A percentile compares a stretch with the other conserved stretches of the same genome.
Evolutionary conservation across 2,113 vertebrate genomes (phyloP).

Genomic region (Donacobius atricapilla): DNA sequence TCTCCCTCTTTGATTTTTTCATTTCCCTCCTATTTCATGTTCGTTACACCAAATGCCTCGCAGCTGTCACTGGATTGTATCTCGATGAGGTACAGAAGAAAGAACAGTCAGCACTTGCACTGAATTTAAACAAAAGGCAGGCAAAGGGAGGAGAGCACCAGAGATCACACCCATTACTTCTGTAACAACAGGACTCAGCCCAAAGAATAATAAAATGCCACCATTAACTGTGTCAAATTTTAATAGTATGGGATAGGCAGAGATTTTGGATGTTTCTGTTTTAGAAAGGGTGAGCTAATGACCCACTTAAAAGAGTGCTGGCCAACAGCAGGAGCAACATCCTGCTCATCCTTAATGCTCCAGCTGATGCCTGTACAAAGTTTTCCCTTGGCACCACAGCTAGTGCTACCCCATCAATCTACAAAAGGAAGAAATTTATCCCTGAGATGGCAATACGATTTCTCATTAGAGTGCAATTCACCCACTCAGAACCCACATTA

Average conservation of each 20-base stretch:
- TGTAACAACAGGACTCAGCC: neutral
- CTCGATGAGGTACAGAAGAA: constrained; percentile 8
- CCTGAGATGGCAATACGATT: neutral
- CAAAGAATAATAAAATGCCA: neutral
- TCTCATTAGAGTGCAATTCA: neutral
- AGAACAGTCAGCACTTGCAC: neutral
- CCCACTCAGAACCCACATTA: neutral
- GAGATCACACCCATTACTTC: neutral
- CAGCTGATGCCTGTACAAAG: neutral
- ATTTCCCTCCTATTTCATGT: constrained; percentile 46
- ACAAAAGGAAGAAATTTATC: neutral
- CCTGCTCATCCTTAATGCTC: neutral
- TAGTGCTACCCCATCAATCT: neutral
- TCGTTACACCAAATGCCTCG: neutral
- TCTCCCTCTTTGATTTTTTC: constrained; percentile 32
- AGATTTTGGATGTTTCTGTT: neutral
- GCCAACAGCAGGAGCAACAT: neutral
- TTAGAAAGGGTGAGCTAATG: neutral
- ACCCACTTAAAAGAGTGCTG: neutral
- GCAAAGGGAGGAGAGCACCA: neutral
- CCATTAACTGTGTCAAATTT: neutral
- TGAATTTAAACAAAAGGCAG: constrained; percentile 43
- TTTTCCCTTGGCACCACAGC: neutral
- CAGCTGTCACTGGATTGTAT: constrained; percentile 20
- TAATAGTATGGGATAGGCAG: neutral